Evolutionary conservation across 2,113 vertebrate genomes (phyloP), one percentile per base, ranked within the genome.

Genomic region (Rhea pennata): DNA sequence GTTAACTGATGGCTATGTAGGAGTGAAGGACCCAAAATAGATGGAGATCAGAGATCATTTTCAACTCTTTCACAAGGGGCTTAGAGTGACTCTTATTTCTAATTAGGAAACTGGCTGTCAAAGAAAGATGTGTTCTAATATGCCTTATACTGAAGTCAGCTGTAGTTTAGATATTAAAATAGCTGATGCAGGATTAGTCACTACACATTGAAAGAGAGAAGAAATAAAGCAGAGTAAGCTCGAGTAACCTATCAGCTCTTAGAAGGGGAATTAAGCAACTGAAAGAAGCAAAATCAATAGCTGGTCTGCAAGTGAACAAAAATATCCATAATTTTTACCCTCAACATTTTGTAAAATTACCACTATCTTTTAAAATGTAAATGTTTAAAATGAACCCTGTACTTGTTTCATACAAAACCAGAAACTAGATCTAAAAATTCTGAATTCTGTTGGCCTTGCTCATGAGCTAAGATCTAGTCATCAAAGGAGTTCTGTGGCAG

Each of bases 51-150:
- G 85, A 96, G 96, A 92, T 91, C 33, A 93, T 84, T 91, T 96
- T 93, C 92, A 94, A 85, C 62, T 89, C 88, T 89, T 90, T 87
- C 61, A 82, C 73, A 92, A 59, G 80, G 95, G 90, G 77, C 77
- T 96, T 88, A 91, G 74, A 87, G 62, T 53, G 70, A 84, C 67
- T 94, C 90, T 91, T 94, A 87, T 94, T 78, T 96, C 81, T 91
- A 82, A 96, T 96, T 95, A 97, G 83, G 86, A 95, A 95, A 75
- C 80, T 92, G 81, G 59, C 64, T 96, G 81, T 91, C 94, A 95
- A 22, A 84, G 71, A 90, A 92, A 90, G 92, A 70, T 50, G 76
- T 12, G 44, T 86, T 94, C 10, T 42, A 53, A 74, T 82, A 48
- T 0, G 2, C 89, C 69, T 94, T 84, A 92, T 53, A 26, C 80